A percentile compares a stretch with the other conserved stretches of the same genome.
These are phyloP conservation scores for Thomomys bottae DNA, from an alignment of 2,113 vertebrate species.

Conservation along the genomic window DNA sequence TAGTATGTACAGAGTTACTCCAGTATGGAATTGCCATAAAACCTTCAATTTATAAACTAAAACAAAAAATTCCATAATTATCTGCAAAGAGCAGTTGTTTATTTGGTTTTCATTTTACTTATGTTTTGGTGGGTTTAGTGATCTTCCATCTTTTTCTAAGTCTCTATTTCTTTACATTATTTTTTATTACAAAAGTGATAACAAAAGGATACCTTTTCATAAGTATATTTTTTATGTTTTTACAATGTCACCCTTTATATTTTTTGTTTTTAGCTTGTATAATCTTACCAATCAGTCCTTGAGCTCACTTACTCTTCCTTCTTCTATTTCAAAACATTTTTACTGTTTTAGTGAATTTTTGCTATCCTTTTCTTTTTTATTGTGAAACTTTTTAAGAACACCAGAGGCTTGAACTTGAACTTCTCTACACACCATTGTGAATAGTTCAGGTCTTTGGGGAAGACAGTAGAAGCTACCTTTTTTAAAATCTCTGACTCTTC, in stretches of 20 bases:
- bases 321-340: background rate
- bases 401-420: background rate
- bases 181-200: background rate
- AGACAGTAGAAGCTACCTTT: background rate
- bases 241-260: no score
- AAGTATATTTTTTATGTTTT: no score
- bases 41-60: no score
- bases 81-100: no score
- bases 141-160: background rate
- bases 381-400: background rate
- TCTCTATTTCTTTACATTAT: background rate
- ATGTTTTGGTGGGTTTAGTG: background rate
- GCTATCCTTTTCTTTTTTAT: background rate
- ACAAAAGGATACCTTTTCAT: no score
- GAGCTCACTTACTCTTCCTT: background rate
- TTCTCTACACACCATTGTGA: background rate
- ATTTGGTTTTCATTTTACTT: no score
- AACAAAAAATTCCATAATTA: no score
- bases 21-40: no score
- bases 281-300: background rate
- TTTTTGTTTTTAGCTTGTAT: background rate
- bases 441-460: background rate
- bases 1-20: no score
- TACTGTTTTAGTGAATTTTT: background rate
- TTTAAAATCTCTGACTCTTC: background rate